Base-by-base conservation (phyloP, 2,797 vertebrate species). In the Typhlichthys subterraneus region DNA sequence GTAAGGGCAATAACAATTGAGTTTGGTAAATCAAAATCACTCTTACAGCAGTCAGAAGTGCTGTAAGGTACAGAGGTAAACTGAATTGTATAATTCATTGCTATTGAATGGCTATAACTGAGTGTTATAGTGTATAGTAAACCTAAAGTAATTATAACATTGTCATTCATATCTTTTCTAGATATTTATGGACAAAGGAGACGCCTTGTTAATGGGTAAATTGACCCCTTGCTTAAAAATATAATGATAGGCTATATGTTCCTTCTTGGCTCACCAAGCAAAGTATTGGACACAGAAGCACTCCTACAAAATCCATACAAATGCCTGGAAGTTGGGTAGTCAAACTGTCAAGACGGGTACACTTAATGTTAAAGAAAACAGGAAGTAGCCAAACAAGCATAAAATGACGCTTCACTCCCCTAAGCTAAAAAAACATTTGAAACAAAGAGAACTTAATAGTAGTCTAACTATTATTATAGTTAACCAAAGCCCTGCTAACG, bases 361-460 rank as follows among this genome's bases (percentile, higher is more conserved):
- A 57, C 48, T 57, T 60, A 60, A 61, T 55, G 68, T 54, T 60
- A 64, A 79, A 85, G 63, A 68, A 76, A 65, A 83, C 77, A 87
- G 86, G 86, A 89, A 88, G 82, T 83, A 73, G 76, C 79, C 77
- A 73, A 87, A 64, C 69, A 73, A 61, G 59, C 69, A 77, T 38
- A 77, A 87, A 82, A 67, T 45, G 68, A 17, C 54, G 60, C 61
- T 75, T 63, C 71, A 59, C 63, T 81, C 60, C 57, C 45, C 60
- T 52, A 46, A 70, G 60, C 61, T 65, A n/a, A 62, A 65, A 79
- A 70, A 70, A 67, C 78, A 83, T 55, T 64, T 52, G 45, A 53
- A 17, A 61, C 38, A 47, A 77, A 55, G 14, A 61, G 53, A 74
- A 81, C 83, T 72, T 66, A 57, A 77, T 76, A 57, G 57, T 19